Percentiles rank a stretch among this genome's conserved stretches.
Conservation (phyloP, 2,888 invertebrate species). For the Molanna angustata region DNA sequence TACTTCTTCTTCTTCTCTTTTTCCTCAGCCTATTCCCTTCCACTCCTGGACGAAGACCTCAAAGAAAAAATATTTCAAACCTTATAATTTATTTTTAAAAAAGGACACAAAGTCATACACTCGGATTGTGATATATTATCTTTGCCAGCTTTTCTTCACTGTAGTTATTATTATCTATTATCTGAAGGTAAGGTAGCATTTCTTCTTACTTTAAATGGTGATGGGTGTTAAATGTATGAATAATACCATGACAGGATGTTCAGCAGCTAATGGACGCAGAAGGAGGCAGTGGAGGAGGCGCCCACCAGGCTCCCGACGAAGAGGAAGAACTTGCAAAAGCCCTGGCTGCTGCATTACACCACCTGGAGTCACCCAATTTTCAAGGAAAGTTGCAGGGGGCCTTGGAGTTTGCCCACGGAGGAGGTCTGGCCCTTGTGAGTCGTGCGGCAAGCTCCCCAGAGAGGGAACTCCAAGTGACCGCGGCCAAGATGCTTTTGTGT, state of each 20-base stretch:
- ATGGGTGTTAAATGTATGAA: too few species aligned
- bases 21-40: too few species aligned
- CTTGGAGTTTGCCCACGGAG: constrained; percentile 21
- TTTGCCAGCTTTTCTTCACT: too few species aligned
- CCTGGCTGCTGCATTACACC: constrained; percentile 11
- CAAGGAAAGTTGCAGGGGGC: constrained; percentile 8
- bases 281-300: neutral
- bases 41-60: too few species aligned
- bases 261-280: constrained; percentile 17
- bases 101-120: too few species aligned
- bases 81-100: too few species aligned
- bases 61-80: too few species aligned
- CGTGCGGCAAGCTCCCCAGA: constrained; percentile 19
- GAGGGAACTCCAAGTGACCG: constrained; percentile 16
- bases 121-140: too few species aligned
- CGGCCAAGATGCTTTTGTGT: constrained; percentile 24
- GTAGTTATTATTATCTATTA: too few species aligned
- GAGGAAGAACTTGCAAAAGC: constrained; percentile 15
- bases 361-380: neutral
- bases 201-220: too few species aligned
- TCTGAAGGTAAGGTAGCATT: too few species aligned
- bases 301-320: constrained; percentile 6
- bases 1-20: too few species aligned
- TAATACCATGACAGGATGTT: constrained; percentile 16
- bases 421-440: constrained; percentile 22